phyloP scores from a whole-genome alignment of 2,888 invertebrate genomes.

The Nephrotoma flavescens region DNA sequence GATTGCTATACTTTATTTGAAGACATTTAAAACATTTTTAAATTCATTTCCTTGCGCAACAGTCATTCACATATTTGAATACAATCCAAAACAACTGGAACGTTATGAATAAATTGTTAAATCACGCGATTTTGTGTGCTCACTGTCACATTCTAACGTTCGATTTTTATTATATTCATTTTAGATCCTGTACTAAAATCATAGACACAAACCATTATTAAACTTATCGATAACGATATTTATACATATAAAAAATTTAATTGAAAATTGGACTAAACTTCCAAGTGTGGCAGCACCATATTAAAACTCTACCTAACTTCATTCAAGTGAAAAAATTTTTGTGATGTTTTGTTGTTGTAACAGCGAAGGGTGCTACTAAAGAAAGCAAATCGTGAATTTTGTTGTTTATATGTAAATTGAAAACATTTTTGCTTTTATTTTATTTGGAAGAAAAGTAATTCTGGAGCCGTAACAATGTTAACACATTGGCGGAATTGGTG shows the following conservation, averaged over 20 bases:
- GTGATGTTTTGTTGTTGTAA: not conserved
- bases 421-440: not conserved
- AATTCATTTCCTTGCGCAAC: too few species aligned
- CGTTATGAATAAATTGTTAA: too few species aligned
- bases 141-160: too few species aligned
- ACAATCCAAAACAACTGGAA: too few species aligned
- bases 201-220: not conserved
- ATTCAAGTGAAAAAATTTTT: not conserved
- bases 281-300: not conserved
- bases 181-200: not conserved
- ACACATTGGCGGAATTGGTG: constrained; percentile 13
- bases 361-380: not conserved
- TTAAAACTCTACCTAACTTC: not conserved
- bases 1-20: too few species aligned
- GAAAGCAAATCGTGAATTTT: not conserved
- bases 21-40: too few species aligned
- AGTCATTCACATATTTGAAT: too few species aligned
- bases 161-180: too few species aligned
- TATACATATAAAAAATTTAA: not conserved
- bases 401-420: not conserved
- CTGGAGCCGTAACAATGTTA: constrained; percentile 2
- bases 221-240: not conserved
- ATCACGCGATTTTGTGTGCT: too few species aligned
- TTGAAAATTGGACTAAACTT: not conserved
- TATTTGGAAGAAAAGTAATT: too few species aligned